These are phyloP conservation scores for Kryptopterus vitreolus DNA, from an alignment of 2,797 vertebrate species.

Conservation along the genomic window DNA sequence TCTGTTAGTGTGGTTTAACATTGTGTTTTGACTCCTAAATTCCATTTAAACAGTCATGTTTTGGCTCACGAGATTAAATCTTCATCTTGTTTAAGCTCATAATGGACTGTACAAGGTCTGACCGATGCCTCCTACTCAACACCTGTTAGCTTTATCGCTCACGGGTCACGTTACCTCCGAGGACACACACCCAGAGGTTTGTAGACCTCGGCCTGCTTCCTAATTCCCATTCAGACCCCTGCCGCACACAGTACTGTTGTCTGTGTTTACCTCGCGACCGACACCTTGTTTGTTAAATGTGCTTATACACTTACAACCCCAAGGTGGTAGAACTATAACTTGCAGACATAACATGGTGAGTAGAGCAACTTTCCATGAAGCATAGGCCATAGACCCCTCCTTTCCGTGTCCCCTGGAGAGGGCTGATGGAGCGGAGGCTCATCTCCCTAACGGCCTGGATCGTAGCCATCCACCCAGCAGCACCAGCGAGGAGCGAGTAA, in stretches of 20 bases:
- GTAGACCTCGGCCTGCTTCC: background rate
- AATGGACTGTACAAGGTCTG: too few relatives aligned
- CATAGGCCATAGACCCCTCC: constrained; percentile 45
- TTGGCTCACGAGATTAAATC: too few relatives aligned
- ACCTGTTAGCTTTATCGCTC: background rate
- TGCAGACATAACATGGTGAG: background rate
- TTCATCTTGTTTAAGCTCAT: too few relatives aligned
- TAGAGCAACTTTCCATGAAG: too few relatives aligned
- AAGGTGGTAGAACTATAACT: background rate
- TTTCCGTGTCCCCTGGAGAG: constrained; percentile 69
- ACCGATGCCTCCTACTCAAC: too few relatives aligned
- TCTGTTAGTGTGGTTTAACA: background rate
- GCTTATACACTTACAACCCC: background rate
- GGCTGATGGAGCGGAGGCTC: constrained; percentile 79
- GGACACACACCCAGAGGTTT: background rate
- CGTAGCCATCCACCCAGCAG: constrained; percentile 66
- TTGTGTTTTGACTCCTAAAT: background rate
- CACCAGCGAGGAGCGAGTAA: background rate
- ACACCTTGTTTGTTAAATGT: background rate
- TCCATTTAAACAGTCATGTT: too few relatives aligned
- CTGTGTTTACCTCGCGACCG: background rate
- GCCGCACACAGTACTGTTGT: background rate
- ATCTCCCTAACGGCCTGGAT: constrained; percentile 81
- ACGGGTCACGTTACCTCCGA: background rate
- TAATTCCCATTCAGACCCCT: background rate